Conservation (phyloP, 1,140 invertebrate species). For the Bombus waltoni region DNA sequence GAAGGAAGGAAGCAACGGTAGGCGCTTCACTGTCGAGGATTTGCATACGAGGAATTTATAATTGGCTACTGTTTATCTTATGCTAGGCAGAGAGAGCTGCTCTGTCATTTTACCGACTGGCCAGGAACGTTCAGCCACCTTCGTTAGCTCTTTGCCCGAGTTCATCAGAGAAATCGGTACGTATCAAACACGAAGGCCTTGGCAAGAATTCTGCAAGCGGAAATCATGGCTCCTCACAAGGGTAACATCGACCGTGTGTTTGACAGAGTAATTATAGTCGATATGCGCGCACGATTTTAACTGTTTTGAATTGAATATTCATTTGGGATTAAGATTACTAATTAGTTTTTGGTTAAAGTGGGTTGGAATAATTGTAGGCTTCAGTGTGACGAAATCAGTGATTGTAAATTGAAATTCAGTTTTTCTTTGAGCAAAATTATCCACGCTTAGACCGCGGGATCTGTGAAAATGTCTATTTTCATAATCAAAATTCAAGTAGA, state of each 20-base stretch:
- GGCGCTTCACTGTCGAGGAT: slow-evolving; percentile 54
- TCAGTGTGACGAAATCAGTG: no score
- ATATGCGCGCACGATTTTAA: no score
- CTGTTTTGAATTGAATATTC: no score
- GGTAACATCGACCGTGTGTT: background rate
- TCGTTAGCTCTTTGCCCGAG: slow-evolving; percentile 56
- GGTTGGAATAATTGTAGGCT: no score
- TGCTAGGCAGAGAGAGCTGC: slow-evolving; percentile 22
- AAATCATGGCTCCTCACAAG: background rate
- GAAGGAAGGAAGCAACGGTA: slow-evolving; percentile 59
- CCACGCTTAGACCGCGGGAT: no score
- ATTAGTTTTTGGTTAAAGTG: no score
- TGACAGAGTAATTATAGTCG: no score
- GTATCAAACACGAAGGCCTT: background rate
- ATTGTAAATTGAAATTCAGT: no score
- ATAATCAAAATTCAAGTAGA: no score
- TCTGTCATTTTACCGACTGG: slow-evolving; percentile 24
- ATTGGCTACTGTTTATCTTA: slow-evolving; percentile 71
- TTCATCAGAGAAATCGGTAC: background rate
- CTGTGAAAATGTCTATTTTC: no score
- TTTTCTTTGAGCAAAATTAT: no score
- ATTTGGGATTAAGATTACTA: no score
- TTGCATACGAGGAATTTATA: slow-evolving; percentile 71
- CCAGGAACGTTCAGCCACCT: slow-evolving; percentile 19
- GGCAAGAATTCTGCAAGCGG: background rate